Base-by-base conservation (phyloP, 2,113 vertebrate genomes). In the Neoarius graeffei region DNA sequence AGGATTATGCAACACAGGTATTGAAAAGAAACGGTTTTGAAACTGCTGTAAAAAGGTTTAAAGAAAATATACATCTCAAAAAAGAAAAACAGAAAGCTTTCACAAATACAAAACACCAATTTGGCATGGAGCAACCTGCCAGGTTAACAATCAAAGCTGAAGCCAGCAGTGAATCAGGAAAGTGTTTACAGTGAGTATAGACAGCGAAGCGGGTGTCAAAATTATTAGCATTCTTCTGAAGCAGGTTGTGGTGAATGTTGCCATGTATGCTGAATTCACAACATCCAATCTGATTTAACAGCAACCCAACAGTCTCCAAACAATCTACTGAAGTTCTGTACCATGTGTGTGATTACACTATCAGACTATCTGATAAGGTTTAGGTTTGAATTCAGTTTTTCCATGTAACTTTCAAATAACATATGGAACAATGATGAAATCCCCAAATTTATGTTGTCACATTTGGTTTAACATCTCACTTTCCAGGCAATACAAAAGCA, bases 191-290 rank as follows among this genome's bases (percentile, higher is more conserved):
- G 25, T 62, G 59, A 82, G 57, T 1, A 62, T 48, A 62, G 30
- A 42, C 57, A 62, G 30, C 30, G 57, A 42, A 20, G 14, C 56
- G 52, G 5, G 60, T 80, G 27, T 81, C 54, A 30, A 59, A 59
- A 35, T 59, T 5, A 82, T 30, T 66, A 73, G 52, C 56, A 5
- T 66, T 64, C 8, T 66, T 62, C 74, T 67, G 74, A 86, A 67
- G 42, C 60, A 86, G 50, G 56, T 50, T 80, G 27, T 69, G 27
- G 79, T 67, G 85, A 81, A 86, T 67, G 62, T 81, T 60, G 85
- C 85, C 50, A 3, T 66, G 10, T 52, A n/a, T 86, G 74, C 85
- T 66, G 57, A 79, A 86, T 7, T 62, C 64, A 62, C 35, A 69
- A 20, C 27, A 69, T 20, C 50, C 48, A 71, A 56, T 57, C 66